Percentiles rank a stretch among this genome's conserved stretches.
Evolutionary conservation across 2,888 invertebrate species (phyloP).

Genomic region (Operophtera brumata): DNA sequence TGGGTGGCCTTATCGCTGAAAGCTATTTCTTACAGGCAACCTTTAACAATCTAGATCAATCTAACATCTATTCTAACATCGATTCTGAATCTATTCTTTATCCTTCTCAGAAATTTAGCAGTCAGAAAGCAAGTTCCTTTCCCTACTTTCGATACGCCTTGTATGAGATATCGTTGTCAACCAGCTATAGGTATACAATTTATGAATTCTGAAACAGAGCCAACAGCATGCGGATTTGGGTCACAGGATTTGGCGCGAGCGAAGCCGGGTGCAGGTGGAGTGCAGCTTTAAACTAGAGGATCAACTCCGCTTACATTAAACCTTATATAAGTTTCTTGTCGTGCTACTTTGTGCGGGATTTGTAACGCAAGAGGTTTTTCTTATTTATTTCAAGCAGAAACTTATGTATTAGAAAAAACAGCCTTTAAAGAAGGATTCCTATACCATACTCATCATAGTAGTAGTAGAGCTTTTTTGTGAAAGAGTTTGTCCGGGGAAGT

Average conservation of each 20-base stretch:
- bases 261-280: slow-evolving; percentile 39
- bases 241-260: slow-evolving; percentile 43
- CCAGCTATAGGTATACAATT: slow-evolving; percentile 30
- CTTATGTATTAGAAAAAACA: neutral
- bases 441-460: too few relatives aligned
- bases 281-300: slow-evolving; percentile 34
- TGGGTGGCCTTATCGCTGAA: too few relatives aligned
- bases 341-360: slow-evolving; percentile 25
- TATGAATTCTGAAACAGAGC: slow-evolving; percentile 42
- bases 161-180: neutral
- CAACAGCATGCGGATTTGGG: slow-evolving; percentile 41
- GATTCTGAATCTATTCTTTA: too few relatives aligned
- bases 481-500: too few relatives aligned
- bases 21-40: too few relatives aligned
- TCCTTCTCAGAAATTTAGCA: too few relatives aligned
- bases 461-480: too few relatives aligned
- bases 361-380: slow-evolving; percentile 15
- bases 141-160: neutral
- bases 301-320: slow-evolving; percentile 34
- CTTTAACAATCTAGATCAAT: too few relatives aligned
- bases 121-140: too few relatives aligned
- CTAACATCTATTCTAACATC: too few relatives aligned
- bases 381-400: slow-evolving; percentile 19
- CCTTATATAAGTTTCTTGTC: slow-evolving; percentile 31
- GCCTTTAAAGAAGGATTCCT: too few relatives aligned